Base-by-base conservation (phyloP, 2,888 invertebrate species). In the Cetonia aurata region DNA sequence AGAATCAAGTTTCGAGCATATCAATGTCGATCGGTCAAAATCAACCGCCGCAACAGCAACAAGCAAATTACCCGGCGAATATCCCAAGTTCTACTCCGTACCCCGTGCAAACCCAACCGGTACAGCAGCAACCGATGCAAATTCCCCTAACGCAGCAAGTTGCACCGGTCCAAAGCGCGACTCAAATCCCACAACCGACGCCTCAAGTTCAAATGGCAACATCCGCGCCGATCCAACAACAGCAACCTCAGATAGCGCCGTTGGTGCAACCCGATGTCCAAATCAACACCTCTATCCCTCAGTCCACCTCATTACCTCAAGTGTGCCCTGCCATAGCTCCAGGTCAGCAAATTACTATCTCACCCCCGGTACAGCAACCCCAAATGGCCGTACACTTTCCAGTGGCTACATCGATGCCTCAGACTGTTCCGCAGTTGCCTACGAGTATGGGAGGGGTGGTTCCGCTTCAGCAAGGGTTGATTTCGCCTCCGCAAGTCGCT, bases 201-300 rank as follows among this genome's bases (percentile, higher is more conserved):
- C 74, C 71, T 9, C 72, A 74, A 71, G 13, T 65, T 6, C 68
- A 68, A 62, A 73, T 19, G n/a, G 3, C 59, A 53, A 42, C 15
- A n/a, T 42, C 42, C 10, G 12, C 59, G 1, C 59, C 42, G 42
- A 59, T 59, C 10, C 81, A 80, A 52, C 81, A 80, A 52, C 50
- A 65, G n/a, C 74, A 73, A 66, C 41, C 53, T n/a, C 52, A 53
- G 17, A 65, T 69, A 37, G 66, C 71, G 12, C 71, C 48, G 9
- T 13, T 33, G 2, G 9, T 59, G 17, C 68, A 59, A 59, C 50
- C 48, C 8, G 56, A 55, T 10, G 13, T 44, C 37, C 67, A 67
- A 37, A 69, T 69, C 69, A 59, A 42, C 68, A 46, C 69, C 44
- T 41, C 66, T 31, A 66, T 75, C 25, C 74, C 75, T 25, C 76